Base-by-base conservation (phyloP, 35 echinoderm and acorn worm genomes). In the Apostichopus japonicus region DNA sequence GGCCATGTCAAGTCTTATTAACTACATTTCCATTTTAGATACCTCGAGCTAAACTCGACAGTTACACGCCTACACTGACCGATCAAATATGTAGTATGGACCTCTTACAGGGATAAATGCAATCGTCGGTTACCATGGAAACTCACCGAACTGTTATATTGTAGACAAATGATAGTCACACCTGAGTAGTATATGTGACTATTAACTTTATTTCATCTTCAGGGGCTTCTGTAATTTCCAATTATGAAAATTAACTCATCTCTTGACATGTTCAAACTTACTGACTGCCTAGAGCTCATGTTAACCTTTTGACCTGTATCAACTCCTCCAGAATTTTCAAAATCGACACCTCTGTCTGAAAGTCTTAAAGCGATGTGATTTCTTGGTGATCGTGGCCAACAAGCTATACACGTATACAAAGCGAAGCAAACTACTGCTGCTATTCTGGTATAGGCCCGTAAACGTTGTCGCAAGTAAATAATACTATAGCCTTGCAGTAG, bases 191-290 rank as follows among this genome's bases (percentile, higher is more conserved):
- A 21, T 75, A 6, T 75, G 21, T 75, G n/a, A 75, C 17, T 23
- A 23, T 75, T 75, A 19, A 14, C 0, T 14, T 75, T 75, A 75
- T 75, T 75, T 75, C n/a, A 21, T 75, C 71, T 75, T 75, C 71
- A 75, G 71, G 33, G 71, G 71, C 71, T 75, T 75, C 17, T 75
- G 71, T 75, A 75, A 75, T 75, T n/a, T 75, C 71, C 71, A 75
- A 75, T 75, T 75, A 75, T 75, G 71, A 75, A 75, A 75, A 75
- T 75, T 75, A 75, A 75, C 16, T 75, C 71, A 75, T 75, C 71
- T 75, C 71, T 75, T 75, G 71, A 23, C 71, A 75, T 75, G 16
- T 75, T 75, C 11, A 75, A 23, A 75, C 17, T 19, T 15, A n/a
- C 15, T 75, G n/a, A 75, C 17, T 23, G 71, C 71, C 71, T 75